Percentiles rank a stretch among this genome's conserved stretches.
Evolutionary conservation across 2,113 vertebrate species (phyloP).

Genomic region (Cololabis saira): DNA sequence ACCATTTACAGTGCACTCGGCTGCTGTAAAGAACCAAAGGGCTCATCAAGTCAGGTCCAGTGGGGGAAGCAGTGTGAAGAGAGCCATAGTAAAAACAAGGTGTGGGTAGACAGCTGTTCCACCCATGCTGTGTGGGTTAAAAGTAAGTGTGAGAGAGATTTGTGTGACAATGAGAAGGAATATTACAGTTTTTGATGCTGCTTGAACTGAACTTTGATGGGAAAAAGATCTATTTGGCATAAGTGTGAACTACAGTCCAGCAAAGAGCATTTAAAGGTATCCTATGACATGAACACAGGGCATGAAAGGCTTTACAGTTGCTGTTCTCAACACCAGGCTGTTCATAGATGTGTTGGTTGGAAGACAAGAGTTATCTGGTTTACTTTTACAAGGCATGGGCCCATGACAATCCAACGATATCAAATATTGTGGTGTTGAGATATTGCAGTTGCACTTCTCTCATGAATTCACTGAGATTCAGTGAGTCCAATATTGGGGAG

Average conservation of each 20-base stretch:
- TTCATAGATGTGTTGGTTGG: background rate
- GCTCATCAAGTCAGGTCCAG: slow-evolving; percentile 13
- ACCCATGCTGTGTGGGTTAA: slow-evolving; percentile 1
- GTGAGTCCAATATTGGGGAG: too few species aligned
- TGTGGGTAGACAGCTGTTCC: slow-evolving; percentile 4
- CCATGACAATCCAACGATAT: too few species aligned
- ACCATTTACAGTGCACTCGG: slow-evolving; percentile 31
- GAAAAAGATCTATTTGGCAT: background rate
- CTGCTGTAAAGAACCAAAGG: background rate
- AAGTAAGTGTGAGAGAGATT: background rate
- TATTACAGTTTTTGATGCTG: background rate
- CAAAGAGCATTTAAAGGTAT: background rate
- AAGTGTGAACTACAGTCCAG: background rate
- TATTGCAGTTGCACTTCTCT: too few species aligned
- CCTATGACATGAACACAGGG: too few species aligned
- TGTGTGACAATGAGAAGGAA: background rate
- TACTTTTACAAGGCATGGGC: too few species aligned
- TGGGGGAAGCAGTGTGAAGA: background rate
- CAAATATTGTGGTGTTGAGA: too few species aligned
- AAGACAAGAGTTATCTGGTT: background rate
- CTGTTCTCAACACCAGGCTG: background rate
- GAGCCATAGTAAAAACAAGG: slow-evolving; percentile 10
- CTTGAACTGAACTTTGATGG: background rate
- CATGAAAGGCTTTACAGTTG: too few species aligned
- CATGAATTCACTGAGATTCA: too few species aligned